Percentiles rank a stretch among this genome's conserved stretches.
Evolutionary conservation across 2,797 vertebrate species (phyloP).

Genomic region (Pseudochirops cupreus): DNA sequence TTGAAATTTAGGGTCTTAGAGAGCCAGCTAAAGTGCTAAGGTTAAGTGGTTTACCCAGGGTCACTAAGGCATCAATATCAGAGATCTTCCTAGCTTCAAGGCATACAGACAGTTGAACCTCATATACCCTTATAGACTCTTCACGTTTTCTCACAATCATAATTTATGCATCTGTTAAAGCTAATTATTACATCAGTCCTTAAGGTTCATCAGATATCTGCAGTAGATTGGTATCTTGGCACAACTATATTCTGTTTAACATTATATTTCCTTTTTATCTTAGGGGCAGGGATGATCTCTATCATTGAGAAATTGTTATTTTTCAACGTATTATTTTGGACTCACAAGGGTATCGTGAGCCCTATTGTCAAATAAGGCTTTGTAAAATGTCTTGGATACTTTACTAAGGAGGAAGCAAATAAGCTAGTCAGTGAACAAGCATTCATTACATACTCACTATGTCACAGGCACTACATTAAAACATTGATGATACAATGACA

Average conservation of each 20-base stretch:
- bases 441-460: not conserved
- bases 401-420: not conserved
- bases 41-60: not conserved
- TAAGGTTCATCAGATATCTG: not conserved
- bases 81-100: not conserved
- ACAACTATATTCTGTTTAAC: not conserved
- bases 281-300: not conserved
- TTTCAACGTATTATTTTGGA: not conserved
- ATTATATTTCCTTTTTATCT: not conserved
- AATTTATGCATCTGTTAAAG: not conserved
- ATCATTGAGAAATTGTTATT: not conserved
- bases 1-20: not conserved
- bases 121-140: no score
- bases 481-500: not conserved
- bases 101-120: no score
- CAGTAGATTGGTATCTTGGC: not conserved
- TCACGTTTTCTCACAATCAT: not conserved
- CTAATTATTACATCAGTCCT: not conserved
- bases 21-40: not conserved
- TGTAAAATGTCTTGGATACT: not conserved
- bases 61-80: not conserved
- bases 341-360: not conserved
- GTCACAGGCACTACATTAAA: not conserved
- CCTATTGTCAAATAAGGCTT: not conserved
- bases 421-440: not conserved